phyloP scores from a whole-genome alignment of 2,797 vertebrate species.

The Onychomys arenicola region DNA sequence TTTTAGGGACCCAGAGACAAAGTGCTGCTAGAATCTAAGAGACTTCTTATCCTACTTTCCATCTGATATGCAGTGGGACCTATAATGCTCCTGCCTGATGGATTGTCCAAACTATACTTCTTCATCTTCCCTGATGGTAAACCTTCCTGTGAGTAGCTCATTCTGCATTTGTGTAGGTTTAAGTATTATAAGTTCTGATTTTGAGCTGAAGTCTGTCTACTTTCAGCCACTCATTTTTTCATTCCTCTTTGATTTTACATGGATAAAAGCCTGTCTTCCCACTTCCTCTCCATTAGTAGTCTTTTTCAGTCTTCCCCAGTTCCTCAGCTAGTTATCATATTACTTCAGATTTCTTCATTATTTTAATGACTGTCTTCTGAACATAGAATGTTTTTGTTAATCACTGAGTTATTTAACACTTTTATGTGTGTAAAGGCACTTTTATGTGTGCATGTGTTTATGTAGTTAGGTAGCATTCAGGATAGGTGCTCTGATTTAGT shows the following conservation, averaged over 20 bases:
- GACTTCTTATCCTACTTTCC: background rate
- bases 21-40: background rate
- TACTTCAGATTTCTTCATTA: background rate
- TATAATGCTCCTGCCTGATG: background rate
- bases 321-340: background rate
- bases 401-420: background rate
- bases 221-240: background rate
- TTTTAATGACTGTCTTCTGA: slow-evolving; percentile 44
- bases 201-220: background rate
- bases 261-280: background rate
- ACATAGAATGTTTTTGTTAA: background rate
- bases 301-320: background rate
- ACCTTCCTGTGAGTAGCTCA: background rate
- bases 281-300: background rate
- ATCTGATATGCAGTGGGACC: background rate
- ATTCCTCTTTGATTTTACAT: slow-evolving; percentile 12
- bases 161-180: background rate
- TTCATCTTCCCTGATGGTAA: slow-evolving; percentile 5
- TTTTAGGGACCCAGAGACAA: background rate
- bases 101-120: background rate
- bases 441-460: background rate
- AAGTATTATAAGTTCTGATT: slow-evolving; percentile 35
- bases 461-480: background rate
- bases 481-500: background rate
- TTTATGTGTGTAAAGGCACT: slow-evolving; percentile 2